Evolutionary conservation across 2,888 invertebrate genomes (phyloP).

Genomic region (Nephrotoma guestfalica): DNA sequence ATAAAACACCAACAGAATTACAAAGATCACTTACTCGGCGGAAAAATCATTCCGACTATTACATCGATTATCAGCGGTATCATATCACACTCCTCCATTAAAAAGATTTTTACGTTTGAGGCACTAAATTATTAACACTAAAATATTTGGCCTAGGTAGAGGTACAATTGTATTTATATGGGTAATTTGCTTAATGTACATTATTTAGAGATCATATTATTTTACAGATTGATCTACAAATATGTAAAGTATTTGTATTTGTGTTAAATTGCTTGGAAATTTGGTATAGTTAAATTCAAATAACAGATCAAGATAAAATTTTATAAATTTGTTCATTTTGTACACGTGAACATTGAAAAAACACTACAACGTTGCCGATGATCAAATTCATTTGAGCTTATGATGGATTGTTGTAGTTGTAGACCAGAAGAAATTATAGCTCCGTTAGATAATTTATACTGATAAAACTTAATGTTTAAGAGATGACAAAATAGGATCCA

Average conservation of each 20-base stretch:
- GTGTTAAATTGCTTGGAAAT: background rate
- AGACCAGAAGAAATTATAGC: no score
- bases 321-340: background rate
- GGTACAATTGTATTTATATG: background rate
- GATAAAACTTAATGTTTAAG: no score
- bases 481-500: no score
- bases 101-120: background rate
- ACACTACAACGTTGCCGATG: no score
- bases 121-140: background rate
- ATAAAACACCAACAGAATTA: background rate
- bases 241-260: background rate
- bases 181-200: background rate
- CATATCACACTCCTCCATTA: conserved; percentile 9
- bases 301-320: background rate
- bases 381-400: no score
- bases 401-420: no score
- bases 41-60: conserved; percentile 12
- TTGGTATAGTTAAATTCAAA: background rate
- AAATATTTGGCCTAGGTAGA: background rate
- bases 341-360: no score
- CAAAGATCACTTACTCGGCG: conserved; percentile 10
- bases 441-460: no score
- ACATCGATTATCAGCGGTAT: conserved; percentile 11
- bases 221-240: background rate
- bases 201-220: background rate